phyloP scores from a whole-genome alignment of 2,113 vertebrate species.

The Aphelocoma coerulescens region DNA sequence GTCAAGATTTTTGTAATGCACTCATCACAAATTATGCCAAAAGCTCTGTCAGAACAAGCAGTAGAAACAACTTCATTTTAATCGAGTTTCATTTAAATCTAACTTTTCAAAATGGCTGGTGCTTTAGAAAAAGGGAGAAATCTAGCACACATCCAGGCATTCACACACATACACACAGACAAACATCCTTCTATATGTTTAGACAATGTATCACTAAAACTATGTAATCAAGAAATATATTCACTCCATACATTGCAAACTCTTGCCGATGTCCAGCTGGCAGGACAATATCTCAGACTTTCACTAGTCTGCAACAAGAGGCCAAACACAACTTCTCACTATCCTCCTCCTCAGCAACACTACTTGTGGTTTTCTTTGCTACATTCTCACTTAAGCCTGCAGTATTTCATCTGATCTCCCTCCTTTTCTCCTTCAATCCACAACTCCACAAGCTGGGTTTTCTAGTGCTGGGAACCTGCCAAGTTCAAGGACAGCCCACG shows the following conservation, averaged over 20 bases:
- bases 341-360: background rate
- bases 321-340: background rate
- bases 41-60: background rate
- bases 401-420: background rate
- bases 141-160: background rate
- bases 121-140: background rate
- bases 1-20: background rate
- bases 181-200: background rate
- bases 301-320: background rate
- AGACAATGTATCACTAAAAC: background rate
- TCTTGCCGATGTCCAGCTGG: background rate
- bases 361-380: background rate
- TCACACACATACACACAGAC: background rate
- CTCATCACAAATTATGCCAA: background rate
- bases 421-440: background rate
- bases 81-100: background rate
- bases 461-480: background rate
- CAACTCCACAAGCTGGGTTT: background rate
- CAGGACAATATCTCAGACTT: background rate
- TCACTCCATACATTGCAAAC: background rate
- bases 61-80: background rate
- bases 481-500: background rate
- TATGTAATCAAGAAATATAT: background rate
- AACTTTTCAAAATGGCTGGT: background rate
- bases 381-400: background rate